These are phyloP conservation scores for Eumaeus atala DNA, from an alignment of 1,140 invertebrate species.

Conservation along the genomic window DNA sequence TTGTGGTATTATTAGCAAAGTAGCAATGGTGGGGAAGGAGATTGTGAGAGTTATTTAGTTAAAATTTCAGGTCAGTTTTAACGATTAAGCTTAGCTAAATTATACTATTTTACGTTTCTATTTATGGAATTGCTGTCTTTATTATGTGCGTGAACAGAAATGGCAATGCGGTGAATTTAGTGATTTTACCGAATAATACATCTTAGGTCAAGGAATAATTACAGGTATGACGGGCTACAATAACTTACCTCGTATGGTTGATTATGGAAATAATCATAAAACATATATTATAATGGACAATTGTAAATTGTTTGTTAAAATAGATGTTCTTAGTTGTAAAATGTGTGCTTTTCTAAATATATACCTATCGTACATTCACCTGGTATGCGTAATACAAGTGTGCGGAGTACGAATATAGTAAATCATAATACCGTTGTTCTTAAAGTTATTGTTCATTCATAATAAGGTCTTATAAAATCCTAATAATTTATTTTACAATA, in stretches of 20 bases:
- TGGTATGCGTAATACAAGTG: conserved; percentile 15
- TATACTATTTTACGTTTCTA: too few relatives aligned
- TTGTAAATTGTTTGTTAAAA: too few relatives aligned
- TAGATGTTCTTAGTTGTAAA: neutral
- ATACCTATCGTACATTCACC: conserved; percentile 16
- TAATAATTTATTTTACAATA: too few relatives aligned
- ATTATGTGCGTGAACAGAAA: too few relatives aligned
- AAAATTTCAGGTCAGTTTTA: too few relatives aligned
- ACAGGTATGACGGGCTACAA: conserved; percentile 7
- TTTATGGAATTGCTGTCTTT: too few relatives aligned
- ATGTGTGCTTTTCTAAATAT: conserved; percentile 15
- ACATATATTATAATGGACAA: neutral
- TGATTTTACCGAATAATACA: conserved; percentile 10
- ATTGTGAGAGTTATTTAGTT: conserved; percentile 1
- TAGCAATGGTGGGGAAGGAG: conserved; percentile 8
- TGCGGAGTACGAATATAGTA: conserved; percentile 16
- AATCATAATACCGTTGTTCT: neutral
- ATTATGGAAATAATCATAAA: neutral
- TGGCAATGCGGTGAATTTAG: conserved; percentile 7
- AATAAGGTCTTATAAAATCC: too few relatives aligned
- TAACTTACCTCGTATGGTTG: neutral
- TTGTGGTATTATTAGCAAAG: too few relatives aligned
- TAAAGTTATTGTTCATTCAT: neutral
- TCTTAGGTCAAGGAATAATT: conserved; percentile 7
- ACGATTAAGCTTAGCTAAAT: too few relatives aligned